Evolutionary conservation across 2,113 vertebrate genomes (phyloP).

Genomic region (Pipra filicauda): DNA sequence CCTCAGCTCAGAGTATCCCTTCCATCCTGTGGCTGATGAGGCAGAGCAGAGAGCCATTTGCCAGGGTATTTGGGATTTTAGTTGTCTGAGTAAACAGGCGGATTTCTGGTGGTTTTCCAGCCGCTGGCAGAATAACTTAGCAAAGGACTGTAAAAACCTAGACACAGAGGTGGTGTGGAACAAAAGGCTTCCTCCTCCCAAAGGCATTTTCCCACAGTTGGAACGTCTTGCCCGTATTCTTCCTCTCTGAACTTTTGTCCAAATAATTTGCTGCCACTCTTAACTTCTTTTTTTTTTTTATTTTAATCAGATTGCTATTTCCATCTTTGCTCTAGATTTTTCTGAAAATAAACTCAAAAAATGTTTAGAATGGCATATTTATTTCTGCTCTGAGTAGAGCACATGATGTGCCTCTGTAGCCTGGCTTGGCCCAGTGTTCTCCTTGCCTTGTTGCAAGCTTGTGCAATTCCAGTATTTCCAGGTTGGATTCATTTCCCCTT

Average conservation of each 20-base stretch:
- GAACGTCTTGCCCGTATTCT: not conserved
- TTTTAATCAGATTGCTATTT: not conserved
- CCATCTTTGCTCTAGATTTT: not conserved
- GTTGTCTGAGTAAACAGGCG: not conserved
- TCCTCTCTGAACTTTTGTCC: not conserved
- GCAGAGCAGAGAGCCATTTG: not conserved
- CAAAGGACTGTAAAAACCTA: not conserved
- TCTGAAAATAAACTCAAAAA: slow-evolving; percentile 43
- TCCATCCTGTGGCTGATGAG: not conserved
- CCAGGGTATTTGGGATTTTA: not conserved
- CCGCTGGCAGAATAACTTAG: not conserved
- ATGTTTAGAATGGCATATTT: slow-evolving; percentile 23
- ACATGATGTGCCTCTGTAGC: not conserved
- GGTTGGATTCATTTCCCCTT: not conserved
- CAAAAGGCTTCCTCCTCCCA: not conserved
- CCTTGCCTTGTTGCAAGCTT: not conserved
- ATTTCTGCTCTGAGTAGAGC: slow-evolving; percentile 7
- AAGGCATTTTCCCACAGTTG: not conserved
- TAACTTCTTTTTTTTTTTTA: fast-evolving
- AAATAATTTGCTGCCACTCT: not conserved
- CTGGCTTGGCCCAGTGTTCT: not conserved
- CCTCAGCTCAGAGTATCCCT: not conserved
- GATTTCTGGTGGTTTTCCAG: not conserved
- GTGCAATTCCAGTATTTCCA: not conserved
- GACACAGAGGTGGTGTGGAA: not conserved